A percentile compares a stretch with the other conserved stretches of the same genome.
These are phyloP conservation scores for Sarcophaga carnaria DNA, from an alignment of 2,888 invertebrate species.

Conservation along the genomic window DNA sequence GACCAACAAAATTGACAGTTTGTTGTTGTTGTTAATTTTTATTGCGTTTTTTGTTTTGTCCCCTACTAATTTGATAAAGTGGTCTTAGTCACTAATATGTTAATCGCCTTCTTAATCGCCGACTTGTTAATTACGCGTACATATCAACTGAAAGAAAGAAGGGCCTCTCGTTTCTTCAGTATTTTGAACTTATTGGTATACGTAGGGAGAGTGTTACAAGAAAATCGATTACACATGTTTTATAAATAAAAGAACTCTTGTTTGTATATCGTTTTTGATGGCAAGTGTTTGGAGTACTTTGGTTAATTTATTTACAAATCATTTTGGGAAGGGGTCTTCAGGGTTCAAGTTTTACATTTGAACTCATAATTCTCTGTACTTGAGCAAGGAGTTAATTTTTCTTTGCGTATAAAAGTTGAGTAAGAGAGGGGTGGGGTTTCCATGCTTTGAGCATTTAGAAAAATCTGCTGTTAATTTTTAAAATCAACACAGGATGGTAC, in stretches of 20 bases:
- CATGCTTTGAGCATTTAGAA: no score
- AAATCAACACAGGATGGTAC: no score
- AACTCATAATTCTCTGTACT: constrained; percentile 12
- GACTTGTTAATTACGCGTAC: background rate
- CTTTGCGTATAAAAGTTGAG: no score
- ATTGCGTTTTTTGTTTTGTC: constrained; percentile 5
- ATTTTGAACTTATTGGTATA: background rate
- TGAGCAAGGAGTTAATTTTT: no score
- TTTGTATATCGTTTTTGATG: background rate
- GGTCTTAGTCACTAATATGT: constrained; percentile 29
- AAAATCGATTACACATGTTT: constrained; percentile 34
- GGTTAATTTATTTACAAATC: background rate
- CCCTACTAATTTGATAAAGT: background rate
- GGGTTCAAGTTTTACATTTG: constrained; percentile 7
- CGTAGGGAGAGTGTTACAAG: background rate
- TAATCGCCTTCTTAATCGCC: constrained; percentile 14
- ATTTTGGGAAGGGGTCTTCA: background rate
- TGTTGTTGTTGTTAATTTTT: background rate
- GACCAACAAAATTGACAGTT: constrained; percentile 42
- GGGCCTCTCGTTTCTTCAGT: background rate
- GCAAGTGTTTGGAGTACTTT: background rate
- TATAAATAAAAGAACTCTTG: constrained; percentile 2
- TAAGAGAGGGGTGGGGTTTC: no score
- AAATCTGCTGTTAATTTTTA: no score
- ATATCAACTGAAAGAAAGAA: no score